Base-by-base conservation (phyloP, 1,140 invertebrate species). In the Idris sp. region DNA sequence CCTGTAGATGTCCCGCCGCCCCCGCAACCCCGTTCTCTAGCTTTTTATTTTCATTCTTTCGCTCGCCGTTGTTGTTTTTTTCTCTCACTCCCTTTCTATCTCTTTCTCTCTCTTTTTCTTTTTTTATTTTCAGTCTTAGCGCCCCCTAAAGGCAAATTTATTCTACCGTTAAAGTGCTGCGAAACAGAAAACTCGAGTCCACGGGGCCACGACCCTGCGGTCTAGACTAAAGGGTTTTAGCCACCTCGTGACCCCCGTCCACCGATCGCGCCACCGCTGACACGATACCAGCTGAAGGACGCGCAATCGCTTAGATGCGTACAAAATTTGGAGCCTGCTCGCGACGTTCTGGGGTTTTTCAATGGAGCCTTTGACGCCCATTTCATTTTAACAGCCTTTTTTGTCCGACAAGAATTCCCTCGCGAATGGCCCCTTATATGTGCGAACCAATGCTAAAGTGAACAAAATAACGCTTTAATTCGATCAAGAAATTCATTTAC, bases 151-250 rank as follows among this genome's bases (percentile, higher is more conserved):
- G 38, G 71, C 51, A 65, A 81, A 80, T 79, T 81, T 81, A 79
- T 83, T 81, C 81, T 76, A 73, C 51, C 78, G 53, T 78, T 80
- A 78, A 82, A 83, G 77, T 72, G 80, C 79, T 68, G 71, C 48
- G 76, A 81, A 80, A 81, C 76, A 79, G 78, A 80, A 79, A 78
- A 78, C 71, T 77, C 72, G 53, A 59, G 56, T 76, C 69, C 71
- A 74, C 71, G 69, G 67, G 71, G 68, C 69, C 64, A 69, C 61
- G 61, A 74, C 72, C 69, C 76, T 83, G 83, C 65, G 83, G 83
- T 86, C 84, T 77, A 85, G 83, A 84, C 83, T 83, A 84, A 85
- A 84, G 84, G 80, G 80, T 84, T 84, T 84, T 81, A 84, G 79
- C 78, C 80, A 53, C 68, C 68, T 62, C 56, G 30, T 43, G 6